Evolutionary conservation across 2,113 vertebrate species (phyloP), one percentile per base, ranked within the genome.

Genomic region (Seriola aureovittata): DNA sequence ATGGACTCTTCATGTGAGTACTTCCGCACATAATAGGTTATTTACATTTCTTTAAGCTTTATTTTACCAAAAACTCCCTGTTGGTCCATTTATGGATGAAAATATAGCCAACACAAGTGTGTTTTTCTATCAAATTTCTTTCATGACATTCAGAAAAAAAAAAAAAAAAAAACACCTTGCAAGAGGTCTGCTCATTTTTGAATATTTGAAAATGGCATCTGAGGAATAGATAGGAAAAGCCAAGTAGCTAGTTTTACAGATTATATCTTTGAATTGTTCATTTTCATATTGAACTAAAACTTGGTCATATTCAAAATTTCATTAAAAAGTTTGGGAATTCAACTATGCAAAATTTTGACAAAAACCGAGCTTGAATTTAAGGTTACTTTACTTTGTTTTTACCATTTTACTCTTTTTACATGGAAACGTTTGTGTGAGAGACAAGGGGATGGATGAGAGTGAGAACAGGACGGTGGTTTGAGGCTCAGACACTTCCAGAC

Each of bases 391-490:
- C 5, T 9, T 60, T 5, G 42, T 14, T 29, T n/a, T 29, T 3
- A 5, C 11, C 5, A 12, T 60, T 72, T 42, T 55, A 19, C 21
- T 32, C 50, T 40, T 54, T 54, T n/a, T 54, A 21, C 8, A 23
- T 10, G 8, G 21, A 16, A 11, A 36, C 29, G 40, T 42, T 36
- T 2, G 23, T 54, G 1, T 63, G 6, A 40, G 42, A 75, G 21
- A 85, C 50, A 44, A 25, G 17, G 68, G 60, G 74, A 62, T 21
- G 38, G 62, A 71, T 16, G 10, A n/a, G 8, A 74, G 54, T 25
- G 55, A 84, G 16, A 65, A 19, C 8, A 60, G 4, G 60, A 80
- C 16, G n/a, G 54, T 11, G 19, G 73, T 81, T 81, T 38, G 21
- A 84, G 11, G 17, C 1, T 29, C 11, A 36, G 54, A 17, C 0